Evolutionary conservation across 2,888 invertebrate genomes (phyloP), one percentile per base, ranked within the genome.

Genomic region (Lacanobia wlatinum): DNA sequence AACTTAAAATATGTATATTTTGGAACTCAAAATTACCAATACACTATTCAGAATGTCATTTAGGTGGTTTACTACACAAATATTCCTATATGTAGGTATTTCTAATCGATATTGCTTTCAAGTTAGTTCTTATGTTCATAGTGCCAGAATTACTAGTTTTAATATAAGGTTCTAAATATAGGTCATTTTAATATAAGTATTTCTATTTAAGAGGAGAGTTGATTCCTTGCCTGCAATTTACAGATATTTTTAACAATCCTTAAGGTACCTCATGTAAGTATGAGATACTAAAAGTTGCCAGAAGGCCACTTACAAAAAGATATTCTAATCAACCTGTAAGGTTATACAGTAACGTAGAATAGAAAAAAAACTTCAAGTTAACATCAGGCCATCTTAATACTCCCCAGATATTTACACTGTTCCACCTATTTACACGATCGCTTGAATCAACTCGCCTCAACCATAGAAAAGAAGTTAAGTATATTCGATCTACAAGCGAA

Each of bases 371-470:
- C 28, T 18, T 8, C 5, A 28, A 16, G 18, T 8, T n/a, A 46
- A 59, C 18, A 40, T 48, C 79, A 60, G 28, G 52, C 21, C 5
- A 23, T 23, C 43, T 18, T 34, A 70, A 8, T 34, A 52, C 23
- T 40, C 52, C 43, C 14, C 43, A 38, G 43, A 58, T 73, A 61
- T 73, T 62, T 80, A 80, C 58, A 80, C 23, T 62, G 75, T 50
- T 52, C 56, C 73, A 52, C 21, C 23, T 70, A 78, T 65, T 53
- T 77, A 77, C 46, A 70, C 7, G 46, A 78, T 48, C 43, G 21
- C 21, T 58, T 67, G 60, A 70, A 84, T 75, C 76, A 84, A 69
- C 65, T 69, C 64, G 12, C 65, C 68, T 70, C 40, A 28, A 53
- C 2, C 23, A 38, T 58, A 38, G 46, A 59, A 52, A 55, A n/a